These are phyloP conservation scores for Neuroterus valhalla DNA, from an alignment of 1,140 invertebrate genomes.

Conservation along the genomic window DNA sequence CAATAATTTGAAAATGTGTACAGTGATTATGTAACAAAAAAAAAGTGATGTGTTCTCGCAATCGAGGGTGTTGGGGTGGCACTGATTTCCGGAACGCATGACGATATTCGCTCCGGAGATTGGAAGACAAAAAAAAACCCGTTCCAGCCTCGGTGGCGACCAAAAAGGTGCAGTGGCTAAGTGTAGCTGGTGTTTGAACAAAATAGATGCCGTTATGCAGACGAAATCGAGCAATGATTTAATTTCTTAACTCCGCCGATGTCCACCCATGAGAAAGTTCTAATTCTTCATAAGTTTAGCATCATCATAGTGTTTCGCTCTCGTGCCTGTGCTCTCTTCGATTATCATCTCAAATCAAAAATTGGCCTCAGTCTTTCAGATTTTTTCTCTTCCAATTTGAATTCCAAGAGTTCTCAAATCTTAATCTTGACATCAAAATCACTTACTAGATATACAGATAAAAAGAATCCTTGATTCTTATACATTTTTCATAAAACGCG, in stretches of 20 bases:
- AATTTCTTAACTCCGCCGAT: constrained; percentile 60
- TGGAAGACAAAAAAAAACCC: constrained; percentile 37
- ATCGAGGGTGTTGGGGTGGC: constrained; percentile 58
- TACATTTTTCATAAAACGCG: too few relatives aligned
- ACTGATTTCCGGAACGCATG: constrained; percentile 40
- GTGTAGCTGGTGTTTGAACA: constrained; percentile 69
- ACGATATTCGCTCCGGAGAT: constrained; percentile 47
- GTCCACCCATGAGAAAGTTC: constrained; percentile 60
- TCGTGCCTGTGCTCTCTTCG: constrained; percentile 2
- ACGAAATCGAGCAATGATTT: constrained; percentile 61
- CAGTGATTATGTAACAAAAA: constrained; percentile 69
- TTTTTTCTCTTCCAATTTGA: background rate
- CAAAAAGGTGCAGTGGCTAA: constrained; percentile 70
- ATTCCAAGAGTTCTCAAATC: too few relatives aligned
- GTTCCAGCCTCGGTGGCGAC: constrained; percentile 60
- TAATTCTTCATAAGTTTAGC: constrained; percentile 32
- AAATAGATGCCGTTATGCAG: constrained; percentile 72
- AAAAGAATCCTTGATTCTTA: too few relatives aligned
- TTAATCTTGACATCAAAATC: too few relatives aligned
- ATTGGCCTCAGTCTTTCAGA: background rate
- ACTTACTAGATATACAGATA: too few relatives aligned
- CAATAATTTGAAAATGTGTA: constrained; percentile 65
- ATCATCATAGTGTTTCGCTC: constrained; percentile 28
- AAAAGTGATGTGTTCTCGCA: constrained; percentile 71
- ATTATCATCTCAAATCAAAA: background rate